phyloP scores from a whole-genome alignment of 2,888 invertebrate species.

The Conistra vaccinii region DNA sequence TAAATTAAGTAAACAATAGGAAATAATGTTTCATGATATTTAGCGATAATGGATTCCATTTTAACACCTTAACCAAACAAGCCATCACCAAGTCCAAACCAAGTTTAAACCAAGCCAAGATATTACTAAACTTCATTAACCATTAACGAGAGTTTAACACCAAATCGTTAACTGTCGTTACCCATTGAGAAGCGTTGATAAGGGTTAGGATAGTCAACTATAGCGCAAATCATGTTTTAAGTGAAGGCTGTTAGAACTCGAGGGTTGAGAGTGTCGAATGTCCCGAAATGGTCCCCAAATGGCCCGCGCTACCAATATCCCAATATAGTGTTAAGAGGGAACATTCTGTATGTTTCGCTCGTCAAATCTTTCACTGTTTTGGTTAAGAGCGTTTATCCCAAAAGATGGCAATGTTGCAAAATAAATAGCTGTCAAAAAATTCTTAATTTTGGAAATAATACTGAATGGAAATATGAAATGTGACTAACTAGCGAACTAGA shows the following conservation, averaged over 20 bases:
- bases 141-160: conserved; percentile 41
- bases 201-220: conserved; percentile 35
- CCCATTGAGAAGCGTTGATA: conserved; percentile 31
- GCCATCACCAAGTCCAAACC: background rate
- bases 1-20: too few species aligned
- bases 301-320: background rate
- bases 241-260: conserved; percentile 3
- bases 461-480: too few species aligned
- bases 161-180: conserved; percentile 29
- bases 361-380: background rate
- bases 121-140: conserved; percentile 26
- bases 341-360: background rate
- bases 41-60: background rate
- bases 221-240: conserved; percentile 35
- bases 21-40: background rate
- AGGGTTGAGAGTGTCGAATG: conserved; percentile 22
- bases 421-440: too few species aligned
- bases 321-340: background rate
- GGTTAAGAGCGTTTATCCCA: too few species aligned
- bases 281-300: background rate
- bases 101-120: conserved; percentile 3
- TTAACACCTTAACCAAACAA: conserved; percentile 11
- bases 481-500: too few species aligned
- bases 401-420: too few species aligned
- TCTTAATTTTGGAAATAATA: too few species aligned